Evolutionary conservation across 1,140 invertebrate species (phyloP).

Genomic region (Cydia splendana): DNA sequence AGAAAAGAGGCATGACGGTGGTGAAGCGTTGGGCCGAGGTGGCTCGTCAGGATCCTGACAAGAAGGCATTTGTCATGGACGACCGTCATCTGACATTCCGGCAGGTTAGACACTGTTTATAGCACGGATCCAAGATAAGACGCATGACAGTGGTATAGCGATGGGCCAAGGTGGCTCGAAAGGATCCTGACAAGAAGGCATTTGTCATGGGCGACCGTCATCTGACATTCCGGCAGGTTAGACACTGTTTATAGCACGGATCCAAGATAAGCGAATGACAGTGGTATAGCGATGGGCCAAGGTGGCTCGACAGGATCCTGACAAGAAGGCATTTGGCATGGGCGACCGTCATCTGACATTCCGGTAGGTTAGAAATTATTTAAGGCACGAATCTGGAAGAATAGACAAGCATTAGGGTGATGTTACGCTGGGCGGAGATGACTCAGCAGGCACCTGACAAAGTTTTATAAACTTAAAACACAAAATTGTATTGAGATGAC

Average conservation of each 20-base stretch:
- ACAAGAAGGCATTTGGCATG: conserved; percentile 86
- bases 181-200: conserved; percentile 84
- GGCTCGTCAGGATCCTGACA: conserved; percentile 82
- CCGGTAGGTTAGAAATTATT: conserved; percentile 77
- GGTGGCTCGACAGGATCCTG: conserved; percentile 80
- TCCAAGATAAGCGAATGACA: conserved; percentile 74
- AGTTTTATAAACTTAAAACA: no score
- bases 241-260: background rate
- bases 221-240: conserved; percentile 87
- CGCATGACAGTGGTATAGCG: conserved; percentile 81
- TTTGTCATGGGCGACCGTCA: conserved; percentile 86
- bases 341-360: conserved; percentile 88
- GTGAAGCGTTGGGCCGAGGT: conserved; percentile 82
- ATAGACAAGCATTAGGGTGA: no score
- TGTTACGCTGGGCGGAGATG: no score
- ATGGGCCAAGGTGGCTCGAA: conserved; percentile 81
- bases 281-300: conserved; percentile 83
- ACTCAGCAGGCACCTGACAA: no score
- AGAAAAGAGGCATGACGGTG: conserved; percentile 80
- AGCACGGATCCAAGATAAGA: conserved; percentile 50
- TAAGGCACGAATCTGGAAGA: no score
- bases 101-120: conserved; percentile 74
- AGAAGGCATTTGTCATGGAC: conserved; percentile 86
- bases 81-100: conserved; percentile 86
- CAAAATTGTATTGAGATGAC: no score